phyloP scores from a whole-genome alignment of 2,797 vertebrate genomes.

The Malurus leucopterus region DNA sequence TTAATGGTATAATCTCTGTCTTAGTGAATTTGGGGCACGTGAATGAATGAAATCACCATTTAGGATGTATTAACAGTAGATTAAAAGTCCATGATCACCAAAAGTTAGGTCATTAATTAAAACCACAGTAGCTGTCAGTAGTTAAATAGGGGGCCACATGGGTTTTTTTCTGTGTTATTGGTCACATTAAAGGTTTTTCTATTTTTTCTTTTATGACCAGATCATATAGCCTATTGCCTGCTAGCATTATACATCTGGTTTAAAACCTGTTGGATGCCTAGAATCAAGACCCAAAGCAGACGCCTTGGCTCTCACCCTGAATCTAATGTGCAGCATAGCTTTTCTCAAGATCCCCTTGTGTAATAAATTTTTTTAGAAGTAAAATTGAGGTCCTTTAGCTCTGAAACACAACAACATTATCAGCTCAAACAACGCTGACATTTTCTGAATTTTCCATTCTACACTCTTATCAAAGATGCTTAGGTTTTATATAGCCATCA shows the following conservation, averaged over 20 bases:
- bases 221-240: background rate
- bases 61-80: background rate
- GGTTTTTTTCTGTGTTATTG: background rate
- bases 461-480: background rate
- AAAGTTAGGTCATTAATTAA: background rate
- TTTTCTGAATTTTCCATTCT: background rate
- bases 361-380: background rate
- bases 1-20: background rate
- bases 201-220: background rate
- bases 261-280: too few species aligned
- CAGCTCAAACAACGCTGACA: background rate
- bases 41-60: background rate
- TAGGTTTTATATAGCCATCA: background rate
- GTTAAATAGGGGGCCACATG: background rate
- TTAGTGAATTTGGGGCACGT: background rate
- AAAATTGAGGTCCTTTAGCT: background rate
- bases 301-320: background rate
- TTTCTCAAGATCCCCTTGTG: background rate
- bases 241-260: too few species aligned
- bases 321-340: background rate
- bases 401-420: background rate
- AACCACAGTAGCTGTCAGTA: background rate
- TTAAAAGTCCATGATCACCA: background rate
- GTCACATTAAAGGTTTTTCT: background rate
- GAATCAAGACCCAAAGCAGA: background rate